A percentile compares a stretch with the other conserved stretches of the same genome.
These are phyloP conservation scores for Silurus asotus DNA, from an alignment of 2,113 vertebrate genomes.

Conservation along the genomic window DNA sequence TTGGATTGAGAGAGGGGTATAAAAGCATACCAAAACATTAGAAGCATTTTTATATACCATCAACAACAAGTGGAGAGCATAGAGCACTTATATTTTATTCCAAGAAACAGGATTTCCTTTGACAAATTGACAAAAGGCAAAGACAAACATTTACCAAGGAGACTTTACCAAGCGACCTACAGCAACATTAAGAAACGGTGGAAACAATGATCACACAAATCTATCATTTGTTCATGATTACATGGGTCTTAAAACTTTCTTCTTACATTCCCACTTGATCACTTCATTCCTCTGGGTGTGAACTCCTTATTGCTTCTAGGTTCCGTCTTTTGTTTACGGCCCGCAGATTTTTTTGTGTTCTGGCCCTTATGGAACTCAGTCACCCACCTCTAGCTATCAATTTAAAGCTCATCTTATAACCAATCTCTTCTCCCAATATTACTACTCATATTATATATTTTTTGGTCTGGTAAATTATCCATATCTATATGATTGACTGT, in stretches of 20 bases:
- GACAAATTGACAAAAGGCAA: background rate
- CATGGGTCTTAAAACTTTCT: background rate
- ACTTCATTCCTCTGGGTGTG: background rate
- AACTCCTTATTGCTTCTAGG: too few species aligned
- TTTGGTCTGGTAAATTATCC: too few species aligned
- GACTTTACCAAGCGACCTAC: background rate
- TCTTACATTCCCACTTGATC: background rate
- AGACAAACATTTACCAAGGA: background rate
- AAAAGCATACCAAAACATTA: background rate
- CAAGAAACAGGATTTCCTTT: background rate
- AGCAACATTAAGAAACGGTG: background rate
- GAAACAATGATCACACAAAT: background rate
- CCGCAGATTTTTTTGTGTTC: too few species aligned
- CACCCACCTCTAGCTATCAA: too few species aligned
- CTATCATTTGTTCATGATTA: background rate
- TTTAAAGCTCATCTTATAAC: too few species aligned
- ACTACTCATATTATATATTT: too few species aligned
- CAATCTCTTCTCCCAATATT: too few species aligned
- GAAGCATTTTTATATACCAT: background rate
- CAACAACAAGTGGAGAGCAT: background rate
- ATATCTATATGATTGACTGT: too few species aligned
- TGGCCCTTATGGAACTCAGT: too few species aligned
- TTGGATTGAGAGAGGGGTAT: background rate
- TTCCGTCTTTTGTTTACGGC: too few species aligned
- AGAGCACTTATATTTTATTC: background rate